Conservation (phyloP, 2,888 invertebrate species). For the Chydorus sphaericus region DNA sequence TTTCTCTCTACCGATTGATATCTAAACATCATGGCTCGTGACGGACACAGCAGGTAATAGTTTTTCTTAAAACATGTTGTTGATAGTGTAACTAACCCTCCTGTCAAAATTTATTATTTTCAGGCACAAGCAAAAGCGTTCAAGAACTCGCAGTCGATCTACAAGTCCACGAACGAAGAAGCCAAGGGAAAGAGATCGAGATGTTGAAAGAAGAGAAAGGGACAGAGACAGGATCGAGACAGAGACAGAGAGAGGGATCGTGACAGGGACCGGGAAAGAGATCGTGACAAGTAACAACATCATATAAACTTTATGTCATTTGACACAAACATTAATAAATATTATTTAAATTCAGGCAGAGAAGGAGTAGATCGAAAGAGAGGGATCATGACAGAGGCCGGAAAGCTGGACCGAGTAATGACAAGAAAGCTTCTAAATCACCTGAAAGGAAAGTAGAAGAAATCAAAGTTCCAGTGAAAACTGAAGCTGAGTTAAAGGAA, state of each 20-base stretch:
- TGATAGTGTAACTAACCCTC: background rate
- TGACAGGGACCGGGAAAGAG: slow-evolving; percentile 19
- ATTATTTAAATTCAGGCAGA: no score
- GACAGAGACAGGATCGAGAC: slow-evolving; percentile 9
- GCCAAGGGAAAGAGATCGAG: background rate
- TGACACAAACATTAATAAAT: slow-evolving; percentile 15
- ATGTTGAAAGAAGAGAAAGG: background rate
- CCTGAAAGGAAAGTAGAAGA: slow-evolving; percentile 15
- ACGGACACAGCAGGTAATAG: background rate
- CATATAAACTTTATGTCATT: background rate
- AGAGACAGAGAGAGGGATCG: slow-evolving; percentile 45
- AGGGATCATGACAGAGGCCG: slow-evolving; percentile 14
- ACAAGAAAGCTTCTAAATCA: slow-evolving; percentile 15
- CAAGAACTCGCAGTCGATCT: slow-evolving; percentile 2
- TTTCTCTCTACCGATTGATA: no score
- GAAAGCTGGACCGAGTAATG: background rate
- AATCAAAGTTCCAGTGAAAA: background rate
- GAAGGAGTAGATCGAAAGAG: slow-evolving; percentile 18
- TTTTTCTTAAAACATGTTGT: background rate
- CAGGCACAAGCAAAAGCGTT: slow-evolving; percentile 4
- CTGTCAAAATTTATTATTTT: background rate
- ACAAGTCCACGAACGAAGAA: slow-evolving; percentile 1
- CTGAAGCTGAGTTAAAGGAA: background rate
- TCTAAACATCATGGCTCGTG: background rate
- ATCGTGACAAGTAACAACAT: slow-evolving; percentile 20